These are phyloP conservation scores for Arbacia lixula DNA, from an alignment of 53 echinoderm and acorn worm species.

Conservation along the genomic window DNA sequence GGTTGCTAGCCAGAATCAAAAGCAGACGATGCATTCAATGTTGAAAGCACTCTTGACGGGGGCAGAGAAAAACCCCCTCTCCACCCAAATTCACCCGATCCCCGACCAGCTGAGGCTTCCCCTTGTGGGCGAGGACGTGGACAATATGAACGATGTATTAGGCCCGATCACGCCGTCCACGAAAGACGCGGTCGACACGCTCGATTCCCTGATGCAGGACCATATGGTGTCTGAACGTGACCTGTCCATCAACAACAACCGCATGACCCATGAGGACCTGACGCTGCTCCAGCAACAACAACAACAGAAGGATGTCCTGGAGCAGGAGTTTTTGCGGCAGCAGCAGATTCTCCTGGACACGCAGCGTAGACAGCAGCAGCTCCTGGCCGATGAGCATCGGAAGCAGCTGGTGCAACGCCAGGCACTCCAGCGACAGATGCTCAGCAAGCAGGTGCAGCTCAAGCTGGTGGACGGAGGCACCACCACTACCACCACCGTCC, in stretches of 20 bases:
- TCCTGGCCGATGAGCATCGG: constrained; percentile 67
- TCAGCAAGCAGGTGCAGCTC: constrained; percentile 60
- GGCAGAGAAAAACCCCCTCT: constrained; percentile 59
- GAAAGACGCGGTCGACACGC: constrained; percentile 65
- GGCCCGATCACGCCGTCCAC: constrained; percentile 73
- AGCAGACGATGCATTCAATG: constrained; percentile 64
- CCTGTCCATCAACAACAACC: constrained; percentile 81
- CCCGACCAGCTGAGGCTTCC: constrained; percentile 51
- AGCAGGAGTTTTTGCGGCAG: constrained; percentile 70
- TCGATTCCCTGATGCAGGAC: constrained; percentile 72
- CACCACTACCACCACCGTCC: too few relatives aligned
- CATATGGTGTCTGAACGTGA: constrained; percentile 4
- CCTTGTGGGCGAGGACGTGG: constrained; percentile 39
- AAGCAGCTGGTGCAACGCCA: constrained; percentile 60
- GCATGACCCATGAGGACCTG: constrained; percentile 76
- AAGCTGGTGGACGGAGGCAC: constrained; percentile 49
- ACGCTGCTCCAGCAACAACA: constrained; percentile 78
- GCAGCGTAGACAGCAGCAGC: constrained; percentile 69
- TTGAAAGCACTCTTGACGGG: constrained; percentile 85
- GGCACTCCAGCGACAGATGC: constrained; percentile 53
- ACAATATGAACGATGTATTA: constrained; percentile 53
- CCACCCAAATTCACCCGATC: constrained; percentile 20
- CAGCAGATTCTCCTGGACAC: constrained; percentile 78
- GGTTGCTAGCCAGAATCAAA: constrained; percentile 9
- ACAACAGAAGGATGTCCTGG: constrained; percentile 68